These are phyloP conservation scores for Idaea dimidiata DNA, from an alignment of 2,888 invertebrate species.

Conservation along the genomic window DNA sequence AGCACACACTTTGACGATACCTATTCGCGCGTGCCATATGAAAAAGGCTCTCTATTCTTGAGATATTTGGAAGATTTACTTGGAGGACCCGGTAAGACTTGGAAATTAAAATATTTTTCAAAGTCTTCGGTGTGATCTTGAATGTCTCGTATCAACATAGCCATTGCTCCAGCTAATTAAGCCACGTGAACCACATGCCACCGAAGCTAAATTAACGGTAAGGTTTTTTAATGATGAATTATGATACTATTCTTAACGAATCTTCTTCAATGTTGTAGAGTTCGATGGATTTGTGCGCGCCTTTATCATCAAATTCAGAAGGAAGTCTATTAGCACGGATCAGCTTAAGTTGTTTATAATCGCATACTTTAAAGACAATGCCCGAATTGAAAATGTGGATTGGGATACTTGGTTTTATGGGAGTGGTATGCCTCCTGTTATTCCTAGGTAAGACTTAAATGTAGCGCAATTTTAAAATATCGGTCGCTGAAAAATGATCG, in stretches of 20 bases:
- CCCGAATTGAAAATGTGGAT: constrained; percentile 83
- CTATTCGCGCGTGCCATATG: constrained; percentile 94
- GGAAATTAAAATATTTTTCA: constrained; percentile 54
- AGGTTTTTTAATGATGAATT: too few relatives aligned
- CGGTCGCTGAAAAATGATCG: too few relatives aligned
- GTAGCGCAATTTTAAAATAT: too few relatives aligned
- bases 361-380: constrained; percentile 83
- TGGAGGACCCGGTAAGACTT: constrained; percentile 88
- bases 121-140: too few relatives aligned
- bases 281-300: constrained; percentile 93
- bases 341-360: constrained; percentile 89
- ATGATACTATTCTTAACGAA: background rate
- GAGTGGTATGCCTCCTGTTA: constrained; percentile 93
- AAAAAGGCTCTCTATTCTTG: constrained; percentile 94
- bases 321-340: constrained; percentile 90
- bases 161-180: constrained; percentile 67
- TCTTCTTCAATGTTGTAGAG: constrained; percentile 22
- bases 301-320: constrained; percentile 90
- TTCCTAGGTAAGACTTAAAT: constrained; percentile 87
- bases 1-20: constrained; percentile 95
- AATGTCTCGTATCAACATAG: too few relatives aligned
- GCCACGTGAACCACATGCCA: constrained; percentile 55
- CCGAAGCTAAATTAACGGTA: too few relatives aligned
- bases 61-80: constrained; percentile 91
- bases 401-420: constrained; percentile 92